These are phyloP conservation scores for Chunga burmeisteri DNA, from an alignment of 2,113 vertebrate species.

Conservation along the genomic window DNA sequence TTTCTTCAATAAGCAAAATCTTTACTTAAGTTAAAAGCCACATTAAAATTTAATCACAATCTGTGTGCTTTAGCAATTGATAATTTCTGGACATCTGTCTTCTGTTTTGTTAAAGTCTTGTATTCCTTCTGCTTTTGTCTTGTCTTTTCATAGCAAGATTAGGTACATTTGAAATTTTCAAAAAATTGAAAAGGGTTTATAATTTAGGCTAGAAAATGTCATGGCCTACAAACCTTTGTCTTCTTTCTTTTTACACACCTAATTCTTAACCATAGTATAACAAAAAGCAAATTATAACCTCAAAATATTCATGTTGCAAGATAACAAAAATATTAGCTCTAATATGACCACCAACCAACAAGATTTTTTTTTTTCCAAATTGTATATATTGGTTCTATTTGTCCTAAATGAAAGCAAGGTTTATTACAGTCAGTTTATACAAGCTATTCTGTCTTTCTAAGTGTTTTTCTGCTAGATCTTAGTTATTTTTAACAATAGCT, in stretches of 20 bases:
- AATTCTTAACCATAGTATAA: neutral
- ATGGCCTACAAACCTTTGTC: neutral
- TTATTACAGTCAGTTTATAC: neutral
- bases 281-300: neutral
- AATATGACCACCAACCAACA: neutral
- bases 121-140: constrained; percentile 86
- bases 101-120: constrained; percentile 84
- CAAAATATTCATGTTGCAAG: neutral
- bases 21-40: constrained; percentile 87
- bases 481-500: neutral
- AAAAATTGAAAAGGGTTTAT: neutral
- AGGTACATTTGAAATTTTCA: neutral
- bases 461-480: neutral
- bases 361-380: neutral
- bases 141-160: constrained; percentile 84
- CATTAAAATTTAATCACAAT: constrained; percentile 97
- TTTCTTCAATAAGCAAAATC: constrained; percentile 85
- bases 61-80: constrained; percentile 88
- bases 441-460: neutral
- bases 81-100: constrained; percentile 96
- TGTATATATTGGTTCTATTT: neutral
- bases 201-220: neutral
- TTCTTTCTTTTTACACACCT: neutral
- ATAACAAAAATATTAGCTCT: neutral
- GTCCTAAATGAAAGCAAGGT: neutral